A percentile compares a stretch with the other conserved stretches of the same genome.
Conservation (phyloP, 2,113 vertebrate species). For the Hippopotamus amphibius region DNA sequence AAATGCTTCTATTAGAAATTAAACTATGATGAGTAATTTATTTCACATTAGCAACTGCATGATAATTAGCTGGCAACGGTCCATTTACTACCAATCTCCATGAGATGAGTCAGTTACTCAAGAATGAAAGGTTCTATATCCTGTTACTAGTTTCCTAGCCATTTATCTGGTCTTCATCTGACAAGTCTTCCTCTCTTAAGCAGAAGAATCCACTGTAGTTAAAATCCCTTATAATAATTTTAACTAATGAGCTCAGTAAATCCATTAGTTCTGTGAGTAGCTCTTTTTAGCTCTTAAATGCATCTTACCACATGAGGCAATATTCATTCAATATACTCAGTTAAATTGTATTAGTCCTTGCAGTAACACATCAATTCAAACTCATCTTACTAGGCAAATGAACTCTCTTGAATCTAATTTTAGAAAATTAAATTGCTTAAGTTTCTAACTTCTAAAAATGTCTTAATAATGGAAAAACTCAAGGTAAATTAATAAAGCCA, state of each 20-base stretch:
- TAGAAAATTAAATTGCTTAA: slow-evolving; percentile 18
- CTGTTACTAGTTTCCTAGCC: background rate
- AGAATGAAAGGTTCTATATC: background rate
- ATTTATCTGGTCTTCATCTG: background rate
- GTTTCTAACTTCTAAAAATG: slow-evolving; percentile 44
- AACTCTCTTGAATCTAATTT: background rate
- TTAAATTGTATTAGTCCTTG: background rate
- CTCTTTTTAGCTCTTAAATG: background rate
- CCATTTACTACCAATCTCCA: background rate
- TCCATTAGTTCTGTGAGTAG: background rate
- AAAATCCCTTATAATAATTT: too few species aligned
- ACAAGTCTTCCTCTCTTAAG: background rate
- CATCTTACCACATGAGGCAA: background rate
- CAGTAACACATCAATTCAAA: background rate
- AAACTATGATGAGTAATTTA: background rate
- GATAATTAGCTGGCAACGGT: slow-evolving; percentile 47
- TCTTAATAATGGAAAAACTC: background rate
- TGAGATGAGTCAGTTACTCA: background rate
- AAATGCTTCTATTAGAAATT: slow-evolving; percentile 30
- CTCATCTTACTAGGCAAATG: background rate
- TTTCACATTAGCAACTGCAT: slow-evolving; percentile 19
- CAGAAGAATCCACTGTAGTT: too few species aligned
- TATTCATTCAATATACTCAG: background rate
- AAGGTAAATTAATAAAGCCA: background rate
- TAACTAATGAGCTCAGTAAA: background rate